phyloP scores from a whole-genome alignment of 30 jellyfish, hydroid and myxozoan species.

The Haliclystus octoradiatus region DNA sequence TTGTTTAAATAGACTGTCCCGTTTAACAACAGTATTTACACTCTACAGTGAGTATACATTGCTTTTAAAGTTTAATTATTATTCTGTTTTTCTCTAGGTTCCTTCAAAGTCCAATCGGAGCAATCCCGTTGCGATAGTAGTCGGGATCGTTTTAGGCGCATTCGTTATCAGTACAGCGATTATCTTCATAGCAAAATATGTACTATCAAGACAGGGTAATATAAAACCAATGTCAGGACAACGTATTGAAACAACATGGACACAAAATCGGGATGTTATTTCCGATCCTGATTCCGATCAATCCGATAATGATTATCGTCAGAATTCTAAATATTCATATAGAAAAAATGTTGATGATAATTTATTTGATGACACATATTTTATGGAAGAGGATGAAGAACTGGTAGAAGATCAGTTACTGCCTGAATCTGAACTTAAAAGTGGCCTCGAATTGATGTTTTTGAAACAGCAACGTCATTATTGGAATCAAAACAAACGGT shows the following conservation, averaged over 20 bases:
- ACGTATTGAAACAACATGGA: constrained; percentile 37
- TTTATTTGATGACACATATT: constrained; percentile 44
- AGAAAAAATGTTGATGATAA: constrained; percentile 37
- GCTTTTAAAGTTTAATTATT: no score
- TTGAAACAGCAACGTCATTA: constrained; percentile 84
- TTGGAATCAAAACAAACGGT: constrained; percentile 66
- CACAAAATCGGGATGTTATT: constrained; percentile 5
- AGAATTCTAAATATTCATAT: neutral
- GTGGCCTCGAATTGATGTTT: constrained; percentile 77
- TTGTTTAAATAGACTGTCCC: no score
- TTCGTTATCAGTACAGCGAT: constrained; percentile 60
- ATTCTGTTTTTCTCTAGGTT: constrained; percentile 25
- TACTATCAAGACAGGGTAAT: constrained; percentile 17
- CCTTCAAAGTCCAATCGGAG: constrained; percentile 43
- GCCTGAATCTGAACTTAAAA: constrained; percentile 77
- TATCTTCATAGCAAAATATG: constrained; percentile 45
- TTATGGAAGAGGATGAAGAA: constrained; percentile 64
- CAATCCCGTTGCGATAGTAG: constrained; percentile 61
- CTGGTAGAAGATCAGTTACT: constrained; percentile 82
- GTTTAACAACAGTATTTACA: no score
- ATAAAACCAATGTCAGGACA: constrained; percentile 4
- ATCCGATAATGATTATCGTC: neutral
- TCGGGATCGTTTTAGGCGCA: constrained; percentile 85
- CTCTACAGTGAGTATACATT: no score
- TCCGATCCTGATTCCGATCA: neutral